Evolutionary conservation across 2,797 vertebrate genomes (phyloP).

Genomic region (Pyrocephalus nanus): DNA sequence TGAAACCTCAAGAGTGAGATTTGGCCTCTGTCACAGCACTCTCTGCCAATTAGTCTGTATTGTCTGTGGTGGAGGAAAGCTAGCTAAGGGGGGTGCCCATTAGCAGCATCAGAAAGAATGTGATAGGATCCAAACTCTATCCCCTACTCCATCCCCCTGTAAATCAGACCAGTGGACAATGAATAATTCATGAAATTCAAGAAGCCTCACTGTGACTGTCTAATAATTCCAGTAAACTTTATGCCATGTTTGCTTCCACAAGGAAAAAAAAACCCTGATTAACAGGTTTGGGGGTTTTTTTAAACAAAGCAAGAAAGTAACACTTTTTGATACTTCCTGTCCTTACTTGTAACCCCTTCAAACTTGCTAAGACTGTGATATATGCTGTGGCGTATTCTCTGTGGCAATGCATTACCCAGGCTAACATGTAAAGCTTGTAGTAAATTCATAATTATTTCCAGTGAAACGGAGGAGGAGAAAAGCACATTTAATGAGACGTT

Average conservation of each 20-base stretch:
- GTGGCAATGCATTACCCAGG: background rate
- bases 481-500: background rate
- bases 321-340: background rate
- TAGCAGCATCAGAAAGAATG: background rate
- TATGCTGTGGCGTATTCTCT: background rate
- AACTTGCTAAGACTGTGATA: background rate
- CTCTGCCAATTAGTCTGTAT: constrained; percentile 26
- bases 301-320: background rate
- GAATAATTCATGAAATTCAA: constrained; percentile 30
- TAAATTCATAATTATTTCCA: background rate
- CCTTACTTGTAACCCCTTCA: background rate
- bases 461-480: background rate
- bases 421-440: background rate
- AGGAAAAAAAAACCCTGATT: background rate
- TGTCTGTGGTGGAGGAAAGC: background rate
- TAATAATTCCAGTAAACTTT: background rate
- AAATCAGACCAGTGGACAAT: background rate
- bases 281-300: background rate
- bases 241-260: background rate
- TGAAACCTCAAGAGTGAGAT: background rate
- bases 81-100: background rate
- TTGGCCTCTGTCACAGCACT: background rate
- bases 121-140: background rate
- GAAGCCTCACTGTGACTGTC: background rate
- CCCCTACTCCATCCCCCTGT: background rate